Conservation (phyloP, 2,888 invertebrate species). For the Ophioninae sp. region DNA sequence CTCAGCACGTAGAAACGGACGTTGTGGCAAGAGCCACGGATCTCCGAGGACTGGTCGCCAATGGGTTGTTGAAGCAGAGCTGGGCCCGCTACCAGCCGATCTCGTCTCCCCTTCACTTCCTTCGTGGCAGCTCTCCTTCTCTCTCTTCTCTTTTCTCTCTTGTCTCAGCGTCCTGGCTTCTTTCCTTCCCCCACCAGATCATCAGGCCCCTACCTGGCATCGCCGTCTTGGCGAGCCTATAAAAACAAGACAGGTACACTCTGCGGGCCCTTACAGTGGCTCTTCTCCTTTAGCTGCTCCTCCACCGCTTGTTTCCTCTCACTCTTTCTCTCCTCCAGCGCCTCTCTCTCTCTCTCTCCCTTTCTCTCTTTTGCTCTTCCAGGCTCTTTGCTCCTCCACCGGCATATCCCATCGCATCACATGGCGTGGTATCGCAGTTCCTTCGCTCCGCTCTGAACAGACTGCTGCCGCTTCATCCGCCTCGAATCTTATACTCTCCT, state of each 20-base stretch:
- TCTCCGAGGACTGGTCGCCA: slow-evolving; percentile 78
- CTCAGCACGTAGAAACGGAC: slow-evolving; percentile 54
- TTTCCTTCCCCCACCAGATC: slow-evolving; percentile 66
- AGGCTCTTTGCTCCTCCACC: slow-evolving; percentile 47
- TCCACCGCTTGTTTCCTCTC: slow-evolving; percentile 49
- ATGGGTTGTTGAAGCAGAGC: slow-evolving; percentile 70
- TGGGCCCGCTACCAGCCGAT: slow-evolving; percentile 73
- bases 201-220: slow-evolving; percentile 70
- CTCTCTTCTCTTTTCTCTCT: slow-evolving; percentile 41
- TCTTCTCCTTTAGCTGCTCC: slow-evolving; percentile 77
- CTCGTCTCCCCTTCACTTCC: slow-evolving; percentile 69
- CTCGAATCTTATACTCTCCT: slow-evolving; percentile 59
- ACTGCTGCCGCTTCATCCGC: slow-evolving; percentile 62
- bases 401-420: slow-evolving; percentile 62
- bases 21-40: slow-evolving; percentile 71
- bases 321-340: slow-evolving; percentile 39
- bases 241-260: slow-evolving; percentile 81
- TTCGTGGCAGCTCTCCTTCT: slow-evolving; percentile 64
- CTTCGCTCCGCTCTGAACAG: slow-evolving; percentile 61
- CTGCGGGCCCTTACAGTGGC: slow-evolving; percentile 80
- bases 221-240: slow-evolving; percentile 79
- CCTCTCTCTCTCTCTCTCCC: slow-evolving; percentile 41
- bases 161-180: slow-evolving; percentile 64
- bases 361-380: not conserved
- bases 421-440: slow-evolving; percentile 62